These are phyloP conservation scores for Leptinotarsa peninsularis DNA, from an alignment of 2,888 invertebrate species.

Conservation along the genomic window DNA sequence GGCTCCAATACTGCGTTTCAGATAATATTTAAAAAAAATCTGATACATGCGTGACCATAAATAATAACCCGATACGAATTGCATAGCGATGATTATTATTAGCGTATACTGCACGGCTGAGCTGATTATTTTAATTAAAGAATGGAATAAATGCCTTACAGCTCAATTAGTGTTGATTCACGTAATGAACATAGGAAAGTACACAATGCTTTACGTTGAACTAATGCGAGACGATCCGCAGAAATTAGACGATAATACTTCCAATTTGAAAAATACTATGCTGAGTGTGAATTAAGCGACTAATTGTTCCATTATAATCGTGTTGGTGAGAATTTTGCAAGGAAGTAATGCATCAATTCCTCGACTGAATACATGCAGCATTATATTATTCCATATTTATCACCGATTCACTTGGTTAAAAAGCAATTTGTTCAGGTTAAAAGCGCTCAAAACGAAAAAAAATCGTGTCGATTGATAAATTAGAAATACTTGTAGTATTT, in stretches of 20 bases:
- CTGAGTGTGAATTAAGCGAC: slow-evolving; percentile 24
- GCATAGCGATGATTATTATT: slow-evolving; percentile 39
- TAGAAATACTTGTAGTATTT: too few relatives aligned
- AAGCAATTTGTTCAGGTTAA: too few relatives aligned
- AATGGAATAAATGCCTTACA: slow-evolving; percentile 48
- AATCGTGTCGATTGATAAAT: too few relatives aligned
- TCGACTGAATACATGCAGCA: neutral
- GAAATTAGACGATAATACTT: slow-evolving; percentile 28
- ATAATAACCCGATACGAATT: slow-evolving; percentile 41
- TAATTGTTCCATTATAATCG: neutral
- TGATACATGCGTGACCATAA: slow-evolving; percentile 34
- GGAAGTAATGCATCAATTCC: neutral
- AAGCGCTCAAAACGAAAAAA: too few relatives aligned
- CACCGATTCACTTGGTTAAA: too few relatives aligned
- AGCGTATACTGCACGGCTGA: slow-evolving; percentile 35
- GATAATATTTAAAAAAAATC: neutral
- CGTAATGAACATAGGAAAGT: slow-evolving; percentile 45
- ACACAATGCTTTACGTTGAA: slow-evolving; percentile 16
- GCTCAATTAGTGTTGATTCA: slow-evolving; percentile 50
- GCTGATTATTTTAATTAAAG: slow-evolving; percentile 54
- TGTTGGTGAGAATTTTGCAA: slow-evolving; percentile 1
- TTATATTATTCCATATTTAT: too few relatives aligned
- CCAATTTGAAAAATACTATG: slow-evolving; percentile 29
- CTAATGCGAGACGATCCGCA: slow-evolving; percentile 27
- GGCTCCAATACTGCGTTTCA: neutral